Evolutionary conservation across 2,113 vertebrate species (phyloP).

Genomic region (Solenodon paradoxus): DNA sequence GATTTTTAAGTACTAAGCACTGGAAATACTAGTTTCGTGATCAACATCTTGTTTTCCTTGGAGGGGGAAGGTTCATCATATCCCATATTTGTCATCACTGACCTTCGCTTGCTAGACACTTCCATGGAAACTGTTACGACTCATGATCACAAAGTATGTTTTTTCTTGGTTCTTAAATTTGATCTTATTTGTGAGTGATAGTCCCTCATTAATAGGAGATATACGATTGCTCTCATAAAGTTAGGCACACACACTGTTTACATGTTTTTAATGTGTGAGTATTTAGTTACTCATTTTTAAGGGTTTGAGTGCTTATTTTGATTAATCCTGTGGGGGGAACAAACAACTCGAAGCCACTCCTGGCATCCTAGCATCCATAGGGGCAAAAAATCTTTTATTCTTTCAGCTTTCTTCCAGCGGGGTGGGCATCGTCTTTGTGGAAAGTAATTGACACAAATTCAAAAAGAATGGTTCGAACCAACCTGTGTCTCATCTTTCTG

Average conservation of each 20-base stretch:
- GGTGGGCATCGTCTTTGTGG: constrained; percentile 42
- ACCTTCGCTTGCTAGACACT: not conserved
- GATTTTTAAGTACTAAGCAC: constrained; percentile 51
- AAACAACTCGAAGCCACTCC: not conserved
- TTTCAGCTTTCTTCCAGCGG: constrained; percentile 17
- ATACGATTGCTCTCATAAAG: not conserved
- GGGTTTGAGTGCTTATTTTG: not conserved
- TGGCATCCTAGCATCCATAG: constrained; percentile 38
- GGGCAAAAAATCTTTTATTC: not conserved
- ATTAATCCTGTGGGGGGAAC: not conserved
- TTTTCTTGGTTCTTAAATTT: not conserved
- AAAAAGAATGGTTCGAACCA: constrained; percentile 52
- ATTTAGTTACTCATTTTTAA: too few relatives aligned
- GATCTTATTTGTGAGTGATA: not conserved
- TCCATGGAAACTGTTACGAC: not conserved
- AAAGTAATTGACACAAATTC: constrained; percentile 50
- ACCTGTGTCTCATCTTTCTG: constrained; percentile 29
- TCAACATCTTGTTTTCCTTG: constrained; percentile 17
- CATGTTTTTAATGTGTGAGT: too few relatives aligned
- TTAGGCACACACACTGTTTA: not conserved
- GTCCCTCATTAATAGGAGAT: not conserved
- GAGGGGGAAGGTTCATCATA: not conserved
- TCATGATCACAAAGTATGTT: not conserved
- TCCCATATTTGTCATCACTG: not conserved
- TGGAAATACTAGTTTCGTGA: constrained; percentile 40